phyloP scores from a whole-genome alignment of 2,888 invertebrate genomes.

The Artemia sinica region DNA sequence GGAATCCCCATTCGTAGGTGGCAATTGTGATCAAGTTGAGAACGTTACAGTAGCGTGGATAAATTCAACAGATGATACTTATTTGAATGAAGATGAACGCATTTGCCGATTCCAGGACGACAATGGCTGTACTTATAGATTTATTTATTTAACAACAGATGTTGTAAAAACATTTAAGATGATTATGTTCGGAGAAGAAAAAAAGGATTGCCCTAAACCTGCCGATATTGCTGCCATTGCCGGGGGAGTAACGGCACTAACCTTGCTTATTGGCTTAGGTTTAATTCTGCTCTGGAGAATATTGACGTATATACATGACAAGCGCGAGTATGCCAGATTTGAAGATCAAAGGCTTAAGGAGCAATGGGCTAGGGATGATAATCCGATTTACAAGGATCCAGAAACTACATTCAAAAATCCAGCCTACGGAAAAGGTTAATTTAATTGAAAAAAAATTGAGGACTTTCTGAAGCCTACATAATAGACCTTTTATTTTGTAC shows the following conservation, averaged over 20 bases:
- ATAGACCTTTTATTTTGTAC: no score
- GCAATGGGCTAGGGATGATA: background rate
- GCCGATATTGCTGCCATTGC: background rate
- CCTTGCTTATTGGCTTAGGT: background rate
- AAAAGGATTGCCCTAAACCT: background rate
- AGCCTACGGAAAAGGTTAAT: background rate
- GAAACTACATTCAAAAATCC: conserved; percentile 7
- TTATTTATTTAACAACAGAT: background rate
- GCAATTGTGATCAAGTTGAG: background rate
- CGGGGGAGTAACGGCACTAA: background rate
- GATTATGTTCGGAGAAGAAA: background rate
- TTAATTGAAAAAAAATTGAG: no score
- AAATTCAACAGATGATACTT: background rate
- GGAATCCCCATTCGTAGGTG: background rate
- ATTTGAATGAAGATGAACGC: background rate
- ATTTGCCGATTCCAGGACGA: background rate
- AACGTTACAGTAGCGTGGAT: background rate
- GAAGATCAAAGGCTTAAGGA: background rate
- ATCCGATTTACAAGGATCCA: background rate
- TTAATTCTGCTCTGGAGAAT: background rate
- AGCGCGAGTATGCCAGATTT: conserved; percentile 1
- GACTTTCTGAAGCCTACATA: no score
- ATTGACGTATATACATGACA: background rate
- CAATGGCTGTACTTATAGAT: background rate
- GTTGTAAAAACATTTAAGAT: background rate